Evolutionary conservation across 2,888 invertebrate species (phyloP).

Genomic region (Dasysyrphus albostriatus): DNA sequence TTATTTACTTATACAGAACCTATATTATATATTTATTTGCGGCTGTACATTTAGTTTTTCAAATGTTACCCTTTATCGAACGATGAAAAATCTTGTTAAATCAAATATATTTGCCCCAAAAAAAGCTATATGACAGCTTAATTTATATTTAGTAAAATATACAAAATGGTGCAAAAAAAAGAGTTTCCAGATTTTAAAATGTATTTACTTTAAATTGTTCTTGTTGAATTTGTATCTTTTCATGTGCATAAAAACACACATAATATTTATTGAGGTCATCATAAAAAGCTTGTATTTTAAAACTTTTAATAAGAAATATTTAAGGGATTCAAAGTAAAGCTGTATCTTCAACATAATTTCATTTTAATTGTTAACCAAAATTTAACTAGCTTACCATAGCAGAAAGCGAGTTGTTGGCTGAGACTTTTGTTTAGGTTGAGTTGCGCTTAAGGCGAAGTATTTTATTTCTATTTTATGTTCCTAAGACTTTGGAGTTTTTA

Average conservation of each 20-base stretch:
- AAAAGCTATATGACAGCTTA: conserved; percentile 35
- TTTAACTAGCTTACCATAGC: background rate
- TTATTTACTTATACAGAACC: conserved; percentile 63
- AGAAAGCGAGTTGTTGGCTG: background rate
- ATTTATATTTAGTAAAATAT: conserved; percentile 52
- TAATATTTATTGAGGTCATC: conserved; percentile 36
- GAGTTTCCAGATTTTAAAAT: conserved; percentile 31
- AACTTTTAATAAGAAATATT: conserved; percentile 29
- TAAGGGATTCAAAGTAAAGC: conserved; percentile 5
- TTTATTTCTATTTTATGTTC: too few species aligned
- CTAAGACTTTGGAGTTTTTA: too few species aligned
- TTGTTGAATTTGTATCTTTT: conserved; percentile 58
- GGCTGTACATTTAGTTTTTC: conserved; percentile 56
- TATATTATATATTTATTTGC: conserved; percentile 61
- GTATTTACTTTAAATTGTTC: conserved; percentile 53
- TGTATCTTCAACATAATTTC: background rate
- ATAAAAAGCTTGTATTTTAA: conserved; percentile 7
- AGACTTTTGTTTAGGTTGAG: background rate
- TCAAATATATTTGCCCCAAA: conserved; percentile 44
- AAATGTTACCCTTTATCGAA: conserved; percentile 42
- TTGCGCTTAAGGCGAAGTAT: too few species aligned
- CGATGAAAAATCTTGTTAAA: conserved; percentile 38
- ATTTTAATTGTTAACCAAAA: background rate
- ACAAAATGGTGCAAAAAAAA: conserved; percentile 41
- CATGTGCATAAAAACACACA: conserved; percentile 38